phyloP scores from a whole-genome alignment of 1,140 invertebrate species.

The Papilio polyxenes region DNA sequence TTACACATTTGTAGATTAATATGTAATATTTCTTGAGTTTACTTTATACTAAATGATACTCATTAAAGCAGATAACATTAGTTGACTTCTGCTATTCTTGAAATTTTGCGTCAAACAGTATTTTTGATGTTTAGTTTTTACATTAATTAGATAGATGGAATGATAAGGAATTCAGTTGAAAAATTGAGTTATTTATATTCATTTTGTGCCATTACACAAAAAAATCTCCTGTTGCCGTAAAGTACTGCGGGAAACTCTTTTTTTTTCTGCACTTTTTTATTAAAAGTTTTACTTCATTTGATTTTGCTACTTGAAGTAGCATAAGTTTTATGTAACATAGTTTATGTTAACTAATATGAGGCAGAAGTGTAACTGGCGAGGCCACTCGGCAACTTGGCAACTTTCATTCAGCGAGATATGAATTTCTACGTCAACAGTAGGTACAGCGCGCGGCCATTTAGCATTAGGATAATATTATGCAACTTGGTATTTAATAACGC shows the following conservation, averaged over 20 bases:
- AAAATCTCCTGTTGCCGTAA: background rate
- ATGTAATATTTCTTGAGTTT: too few species aligned
- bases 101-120: too few species aligned
- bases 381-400: slow-evolving; percentile 30
- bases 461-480: slow-evolving; percentile 39
- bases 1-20: too few species aligned
- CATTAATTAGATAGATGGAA: too few species aligned
- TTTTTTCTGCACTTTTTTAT: background rate
- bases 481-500: slow-evolving; percentile 33
- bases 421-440: slow-evolving; percentile 38
- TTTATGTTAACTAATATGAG: slow-evolving; percentile 33
- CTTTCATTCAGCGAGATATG: slow-evolving; percentile 34
- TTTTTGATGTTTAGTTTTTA: too few species aligned
- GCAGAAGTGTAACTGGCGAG: slow-evolving; percentile 25
- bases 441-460: slow-evolving; percentile 29
- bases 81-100: too few species aligned
- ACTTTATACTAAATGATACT: too few species aligned
- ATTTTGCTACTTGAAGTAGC: background rate
- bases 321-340: slow-evolving; percentile 20
- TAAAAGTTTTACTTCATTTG: background rate
- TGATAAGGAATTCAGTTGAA: too few species aligned
- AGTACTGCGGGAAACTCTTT: background rate
- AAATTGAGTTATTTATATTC: too few species aligned
- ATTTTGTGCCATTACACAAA: too few species aligned
- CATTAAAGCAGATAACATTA: too few species aligned